A percentile compares a stretch with the other conserved stretches of the same genome.
Evolutionary conservation across 2,888 invertebrate species (phyloP).

Genomic region (Elmis aenea): DNA sequence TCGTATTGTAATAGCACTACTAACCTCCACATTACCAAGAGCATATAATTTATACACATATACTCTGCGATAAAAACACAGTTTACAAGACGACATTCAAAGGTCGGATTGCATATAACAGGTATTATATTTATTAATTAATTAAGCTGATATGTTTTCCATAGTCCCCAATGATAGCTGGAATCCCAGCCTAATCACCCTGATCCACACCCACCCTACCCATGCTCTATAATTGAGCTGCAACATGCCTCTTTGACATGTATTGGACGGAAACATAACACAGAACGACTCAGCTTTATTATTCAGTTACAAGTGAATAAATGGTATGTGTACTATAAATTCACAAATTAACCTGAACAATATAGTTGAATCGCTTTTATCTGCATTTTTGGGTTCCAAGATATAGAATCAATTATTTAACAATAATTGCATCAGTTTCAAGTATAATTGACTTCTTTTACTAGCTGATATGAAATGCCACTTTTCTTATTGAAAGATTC

Average conservation of each 20-base stretch:
- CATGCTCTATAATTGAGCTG: constrained; percentile 45
- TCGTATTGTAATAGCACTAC: no score
- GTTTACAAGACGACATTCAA: constrained; percentile 47
- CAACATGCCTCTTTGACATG: constrained; percentile 41
- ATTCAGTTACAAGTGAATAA: no score
- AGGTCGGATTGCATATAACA: constrained; percentile 50
- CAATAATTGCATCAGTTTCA: constrained; percentile 15
- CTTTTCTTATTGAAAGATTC: constrained; percentile 18
- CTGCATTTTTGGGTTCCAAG: constrained; percentile 30
- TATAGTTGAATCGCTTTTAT: constrained; percentile 26
- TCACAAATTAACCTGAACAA: constrained; percentile 11
- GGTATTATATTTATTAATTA: constrained; percentile 50
- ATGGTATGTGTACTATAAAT: no score
- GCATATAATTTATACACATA: constrained; percentile 41
- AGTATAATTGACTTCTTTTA: no score
- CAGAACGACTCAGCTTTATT: constrained; percentile 35
- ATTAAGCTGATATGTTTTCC: constrained; percentile 70
- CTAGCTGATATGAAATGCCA: no score
- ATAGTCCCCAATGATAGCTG: constrained; percentile 59
- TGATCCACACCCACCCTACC: constrained; percentile 47
- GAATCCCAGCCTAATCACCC: constrained; percentile 42
- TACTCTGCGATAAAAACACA: constrained; percentile 43
- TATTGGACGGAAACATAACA: constrained; percentile 49
- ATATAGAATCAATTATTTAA: constrained; percentile 19
- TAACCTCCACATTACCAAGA: constrained; percentile 39